These are phyloP conservation scores for Arge pagana DNA, from an alignment of 2,888 invertebrate genomes.

Conservation along the genomic window DNA sequence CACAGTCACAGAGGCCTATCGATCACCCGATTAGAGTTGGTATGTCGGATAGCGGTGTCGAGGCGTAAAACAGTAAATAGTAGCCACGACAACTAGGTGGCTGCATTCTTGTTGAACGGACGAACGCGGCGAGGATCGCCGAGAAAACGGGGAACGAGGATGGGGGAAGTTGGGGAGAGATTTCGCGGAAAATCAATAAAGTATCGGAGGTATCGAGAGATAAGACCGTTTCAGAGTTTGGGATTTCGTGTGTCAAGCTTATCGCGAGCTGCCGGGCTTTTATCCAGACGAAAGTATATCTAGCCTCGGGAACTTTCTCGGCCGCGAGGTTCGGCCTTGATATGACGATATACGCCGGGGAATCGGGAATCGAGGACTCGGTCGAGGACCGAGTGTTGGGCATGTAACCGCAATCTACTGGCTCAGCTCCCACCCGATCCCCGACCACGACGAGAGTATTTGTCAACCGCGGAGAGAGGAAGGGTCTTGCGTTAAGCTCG, in stretches of 20 bases:
- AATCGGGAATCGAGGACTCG: too few species aligned
- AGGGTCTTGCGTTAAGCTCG: constrained; percentile 11
- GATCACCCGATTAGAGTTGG: too few species aligned
- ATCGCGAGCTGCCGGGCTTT: constrained; percentile 15
- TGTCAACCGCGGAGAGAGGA: constrained; percentile 8
- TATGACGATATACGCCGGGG: constrained; percentile 2
- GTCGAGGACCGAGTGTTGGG: too few species aligned
- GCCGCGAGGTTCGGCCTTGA: neutral
- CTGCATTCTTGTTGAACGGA: too few species aligned
- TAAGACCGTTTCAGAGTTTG: constrained; percentile 16
- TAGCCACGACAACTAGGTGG: too few species aligned
- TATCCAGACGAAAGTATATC: constrained; percentile 16
- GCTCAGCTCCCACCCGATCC: constrained; percentile 10
- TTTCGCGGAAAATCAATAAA: constrained; percentile 9
- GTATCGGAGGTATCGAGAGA: constrained; percentile 1
- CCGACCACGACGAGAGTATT: neutral
- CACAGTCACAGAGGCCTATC: too few species aligned
- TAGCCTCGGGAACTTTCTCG: constrained; percentile 15
- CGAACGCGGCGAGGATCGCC: too few species aligned
- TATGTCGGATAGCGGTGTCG: too few species aligned
- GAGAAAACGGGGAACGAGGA: too few species aligned
- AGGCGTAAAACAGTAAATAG: too few species aligned
- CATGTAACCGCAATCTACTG: constrained; percentile 15
- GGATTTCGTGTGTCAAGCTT: constrained; percentile 15
- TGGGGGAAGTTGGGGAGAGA: too few species aligned